Conservation (phyloP, 1,140 invertebrate genomes). For the Melitaea cinxia region DNA sequence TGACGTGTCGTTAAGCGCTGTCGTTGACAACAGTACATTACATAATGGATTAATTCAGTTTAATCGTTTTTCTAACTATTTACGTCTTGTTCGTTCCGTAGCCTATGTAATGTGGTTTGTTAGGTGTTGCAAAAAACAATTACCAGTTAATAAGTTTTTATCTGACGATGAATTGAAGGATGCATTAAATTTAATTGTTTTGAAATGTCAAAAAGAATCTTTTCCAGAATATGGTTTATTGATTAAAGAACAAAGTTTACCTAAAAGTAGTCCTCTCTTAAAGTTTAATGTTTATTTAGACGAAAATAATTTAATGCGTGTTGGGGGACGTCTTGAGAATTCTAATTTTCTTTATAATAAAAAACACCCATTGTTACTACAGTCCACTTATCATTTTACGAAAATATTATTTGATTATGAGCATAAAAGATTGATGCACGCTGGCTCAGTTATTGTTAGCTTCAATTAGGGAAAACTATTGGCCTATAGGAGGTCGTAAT, state of each 20-base stretch:
- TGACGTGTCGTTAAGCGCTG: neutral
- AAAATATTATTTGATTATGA: conserved; percentile 30
- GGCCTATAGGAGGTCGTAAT: conserved; percentile 28
- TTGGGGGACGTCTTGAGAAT: conserved; percentile 34
- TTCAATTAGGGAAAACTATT: conserved; percentile 25
- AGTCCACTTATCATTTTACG: conserved; percentile 31
- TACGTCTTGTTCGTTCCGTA: conserved; percentile 23
- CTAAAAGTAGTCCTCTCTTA: conserved; percentile 13
- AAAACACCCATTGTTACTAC: conserved; percentile 39
- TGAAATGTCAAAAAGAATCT: conserved; percentile 4
- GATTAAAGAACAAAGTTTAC: conserved; percentile 10
- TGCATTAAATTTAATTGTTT: conserved; percentile 13
- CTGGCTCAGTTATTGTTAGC: conserved; percentile 27
- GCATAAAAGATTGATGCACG: conserved; percentile 25
- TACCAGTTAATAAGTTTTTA: no score
- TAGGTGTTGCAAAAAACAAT: conserved; percentile 29
- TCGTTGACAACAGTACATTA: neutral
- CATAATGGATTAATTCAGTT: conserved; percentile 32
- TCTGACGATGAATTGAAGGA: conserved; percentile 2
- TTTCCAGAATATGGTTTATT: conserved; percentile 8
- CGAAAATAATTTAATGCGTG: conserved; percentile 25
- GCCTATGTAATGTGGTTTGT: conserved; percentile 37
- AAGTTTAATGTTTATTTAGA: conserved; percentile 32
- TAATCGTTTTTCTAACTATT: conserved; percentile 39
- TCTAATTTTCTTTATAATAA: conserved; percentile 34